Percentiles rank a stretch among this genome's conserved stretches.
Evolutionary conservation across 2,113 vertebrate genomes (phyloP).

Genomic region (Tinamus guttatus): DNA sequence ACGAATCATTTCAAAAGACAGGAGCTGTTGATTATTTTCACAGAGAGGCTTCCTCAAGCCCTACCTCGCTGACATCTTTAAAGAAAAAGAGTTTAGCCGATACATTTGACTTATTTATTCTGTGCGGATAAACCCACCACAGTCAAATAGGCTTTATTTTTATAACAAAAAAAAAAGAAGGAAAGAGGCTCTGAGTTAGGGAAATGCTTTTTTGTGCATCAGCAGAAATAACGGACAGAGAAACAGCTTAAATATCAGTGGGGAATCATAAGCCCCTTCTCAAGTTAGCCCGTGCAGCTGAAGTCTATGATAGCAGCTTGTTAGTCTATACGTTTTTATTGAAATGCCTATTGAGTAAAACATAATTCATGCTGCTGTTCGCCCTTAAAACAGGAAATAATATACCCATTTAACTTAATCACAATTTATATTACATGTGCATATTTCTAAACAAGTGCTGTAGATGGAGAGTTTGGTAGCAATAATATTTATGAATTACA

Average conservation of each 20-base stretch:
- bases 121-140: neutral
- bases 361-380: conserved; percentile 85
- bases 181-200: neutral
- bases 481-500: conserved; percentile 91
- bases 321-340: conserved; percentile 68
- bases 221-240: conserved; percentile 29
- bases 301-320: conserved; percentile 10
- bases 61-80: neutral
- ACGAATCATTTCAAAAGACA: neutral
- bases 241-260: conserved; percentile 21
- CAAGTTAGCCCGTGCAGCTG: conserved; percentile 43
- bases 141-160: neutral
- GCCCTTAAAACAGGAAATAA: conserved; percentile 88
- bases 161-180: neutral
- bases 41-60: neutral
- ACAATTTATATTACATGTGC: conserved; percentile 89
- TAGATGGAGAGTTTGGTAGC: conserved; percentile 86
- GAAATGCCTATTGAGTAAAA: conserved; percentile 78
- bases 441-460: conserved; percentile 88
- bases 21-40: neutral
- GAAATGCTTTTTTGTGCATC: neutral
- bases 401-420: conserved; percentile 87
- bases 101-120: neutral
- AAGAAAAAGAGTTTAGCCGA: neutral
- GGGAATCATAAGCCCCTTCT: conserved; percentile 37